Evolutionary conservation across 2,113 vertebrate genomes (phyloP).

Genomic region (Cynoglossus semilaevis): DNA sequence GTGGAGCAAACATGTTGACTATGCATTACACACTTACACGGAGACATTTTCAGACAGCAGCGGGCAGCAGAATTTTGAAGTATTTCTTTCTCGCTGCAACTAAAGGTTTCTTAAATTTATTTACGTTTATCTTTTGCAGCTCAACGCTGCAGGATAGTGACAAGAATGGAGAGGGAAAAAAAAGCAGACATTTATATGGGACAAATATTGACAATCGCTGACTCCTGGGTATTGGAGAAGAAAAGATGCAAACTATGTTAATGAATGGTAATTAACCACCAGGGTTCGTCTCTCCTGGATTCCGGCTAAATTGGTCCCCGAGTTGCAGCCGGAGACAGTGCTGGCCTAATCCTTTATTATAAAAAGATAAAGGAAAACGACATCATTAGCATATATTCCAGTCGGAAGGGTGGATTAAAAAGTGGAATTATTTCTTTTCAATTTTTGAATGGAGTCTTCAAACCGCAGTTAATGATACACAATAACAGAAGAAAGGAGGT

Average conservation of each 20-base stretch:
- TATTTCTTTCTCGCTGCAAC: slow-evolving; percentile 43
- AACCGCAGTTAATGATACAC: slow-evolving; percentile 73
- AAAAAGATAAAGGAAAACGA: slow-evolving; percentile 84
- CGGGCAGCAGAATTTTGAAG: slow-evolving; percentile 54
- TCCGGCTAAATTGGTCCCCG: slow-evolving; percentile 83
- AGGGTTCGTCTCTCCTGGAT: slow-evolving; percentile 78
- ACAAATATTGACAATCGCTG: slow-evolving; percentile 82
- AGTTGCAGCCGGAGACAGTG: slow-evolving; percentile 79
- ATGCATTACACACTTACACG: slow-evolving; percentile 56
- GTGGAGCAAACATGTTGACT: slow-evolving; percentile 70
- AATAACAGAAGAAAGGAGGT: slow-evolving; percentile 51
- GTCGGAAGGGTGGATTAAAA: slow-evolving; percentile 71
- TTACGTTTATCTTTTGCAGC: slow-evolving; percentile 77
- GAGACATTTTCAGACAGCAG: slow-evolving; percentile 36
- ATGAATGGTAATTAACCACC: slow-evolving; percentile 86
- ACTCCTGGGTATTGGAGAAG: slow-evolving; percentile 75
- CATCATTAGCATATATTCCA: slow-evolving; percentile 81
- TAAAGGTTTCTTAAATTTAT: slow-evolving; percentile 67
- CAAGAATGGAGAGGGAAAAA: slow-evolving; percentile 44
- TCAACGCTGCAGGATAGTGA: slow-evolving; percentile 73
- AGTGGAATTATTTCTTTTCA: slow-evolving; percentile 77
- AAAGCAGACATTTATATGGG: slow-evolving; percentile 71
- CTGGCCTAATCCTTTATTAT: slow-evolving; percentile 84
- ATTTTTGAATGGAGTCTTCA: slow-evolving; percentile 74
- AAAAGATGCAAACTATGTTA: slow-evolving; percentile 84